Evolutionary conservation across 2,888 invertebrate genomes (phyloP).

Genomic region (Litoditis marina): DNA sequence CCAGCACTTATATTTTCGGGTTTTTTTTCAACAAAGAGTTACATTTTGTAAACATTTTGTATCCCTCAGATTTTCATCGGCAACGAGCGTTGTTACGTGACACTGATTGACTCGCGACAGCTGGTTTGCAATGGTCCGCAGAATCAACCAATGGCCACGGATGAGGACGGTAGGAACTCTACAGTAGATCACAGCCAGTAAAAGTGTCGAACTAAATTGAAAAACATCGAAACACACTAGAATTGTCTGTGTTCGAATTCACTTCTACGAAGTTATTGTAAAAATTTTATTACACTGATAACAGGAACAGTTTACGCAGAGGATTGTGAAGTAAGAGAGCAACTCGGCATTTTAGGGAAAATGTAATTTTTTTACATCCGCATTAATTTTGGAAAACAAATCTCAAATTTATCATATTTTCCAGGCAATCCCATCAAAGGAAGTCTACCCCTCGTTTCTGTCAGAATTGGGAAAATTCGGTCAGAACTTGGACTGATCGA

Average conservation of each 20-base stretch:
- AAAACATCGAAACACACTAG: not conserved
- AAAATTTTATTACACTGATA: too few relatives aligned
- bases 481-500: conserved; percentile 52
- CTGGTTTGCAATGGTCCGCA: conserved; percentile 85
- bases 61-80: conserved; percentile 77
- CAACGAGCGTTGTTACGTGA: conserved; percentile 83
- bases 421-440: too few relatives aligned
- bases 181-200: too few relatives aligned
- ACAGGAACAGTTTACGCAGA: too few relatives aligned
- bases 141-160: conserved; percentile 46
- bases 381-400: too few relatives aligned
- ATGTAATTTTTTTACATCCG: too few relatives aligned
- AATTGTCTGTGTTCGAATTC: too few relatives aligned
- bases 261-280: too few relatives aligned
- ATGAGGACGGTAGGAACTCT: conserved; percentile 50
- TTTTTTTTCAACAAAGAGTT: not conserved
- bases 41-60: not conserved
- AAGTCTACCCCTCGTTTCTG: conserved; percentile 87
- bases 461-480: conserved; percentile 56
- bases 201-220: not conserved
- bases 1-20: not conserved
- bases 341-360: too few relatives aligned
- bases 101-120: conserved; percentile 84
- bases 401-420: too few relatives aligned
- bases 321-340: too few relatives aligned